Base-by-base conservation (phyloP, 2,113 vertebrate species). In the Clarias gariepinus region DNA sequence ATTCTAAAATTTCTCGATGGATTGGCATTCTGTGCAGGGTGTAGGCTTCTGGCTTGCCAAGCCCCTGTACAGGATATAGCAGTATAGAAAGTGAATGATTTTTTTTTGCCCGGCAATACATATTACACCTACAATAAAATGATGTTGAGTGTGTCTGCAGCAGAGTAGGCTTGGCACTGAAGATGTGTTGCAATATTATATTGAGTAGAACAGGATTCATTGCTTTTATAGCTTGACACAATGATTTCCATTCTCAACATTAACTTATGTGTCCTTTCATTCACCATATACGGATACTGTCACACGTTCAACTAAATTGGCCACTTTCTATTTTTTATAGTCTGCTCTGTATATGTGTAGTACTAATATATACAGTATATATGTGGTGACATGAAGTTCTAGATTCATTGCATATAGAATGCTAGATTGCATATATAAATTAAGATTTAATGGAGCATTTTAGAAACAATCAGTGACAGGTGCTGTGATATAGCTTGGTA, bases 251-350 rank as follows among this genome's bases (percentile, higher is more conserved):
- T 61, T 57, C 41, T 41, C 84, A 57, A 36, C 16, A 25, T 84
- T 60, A 81, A 84, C 78, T 61, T 81, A n/a, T 61, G 10, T 90
- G 81, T 85, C 47, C 74, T 69, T 85, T 66, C 53, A 82, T 86
- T 81, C 86, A 77, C 82, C 25, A 28, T 81, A 30, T 53, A 52
- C 13, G 10, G 41, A 77, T 78, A 10, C 30, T 55, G 76, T 1
- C 9, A 30, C 25, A 78, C 4, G 28, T 33, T 33, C 12, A 69
- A 33, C 25, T 57, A 30, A 55, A 78, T 55, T 28, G 8, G 57
- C 57, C 52, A n/a, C 12, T 28, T 1, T 77, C 47, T 74, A 11
- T 47, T 74, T 71, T 16, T 36, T 36, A 10, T 36, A 30, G 68
- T 41, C 69, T 71, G 69, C 18, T 33, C 7, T 71, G 13, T 33